A percentile compares a stretch with the other conserved stretches of the same genome.
phyloP scores from a whole-genome alignment of 1,140 invertebrate species.

The Mylabris phalerata region DNA sequence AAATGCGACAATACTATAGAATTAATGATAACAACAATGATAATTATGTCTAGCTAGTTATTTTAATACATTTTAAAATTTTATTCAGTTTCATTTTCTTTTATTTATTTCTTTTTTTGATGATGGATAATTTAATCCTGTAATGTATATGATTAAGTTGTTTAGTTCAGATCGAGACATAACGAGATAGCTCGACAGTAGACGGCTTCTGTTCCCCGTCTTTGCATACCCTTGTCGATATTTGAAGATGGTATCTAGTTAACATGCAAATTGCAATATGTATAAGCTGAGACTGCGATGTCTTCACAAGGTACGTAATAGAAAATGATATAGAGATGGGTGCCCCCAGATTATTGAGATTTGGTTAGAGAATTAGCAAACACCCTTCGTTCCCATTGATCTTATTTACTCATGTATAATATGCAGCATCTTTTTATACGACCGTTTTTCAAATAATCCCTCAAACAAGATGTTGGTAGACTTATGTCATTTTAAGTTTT shows the following conservation, averaged over 20 bases:
- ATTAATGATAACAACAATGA: slow-evolving; percentile 7
- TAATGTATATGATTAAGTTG: slow-evolving; percentile 34
- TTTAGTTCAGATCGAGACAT: slow-evolving; percentile 21
- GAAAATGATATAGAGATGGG: slow-evolving; percentile 24
- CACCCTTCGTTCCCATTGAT: background rate
- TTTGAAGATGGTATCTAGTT: slow-evolving; percentile 39
- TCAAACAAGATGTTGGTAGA: no score
- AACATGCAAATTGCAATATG: slow-evolving; percentile 40
- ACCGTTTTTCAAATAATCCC: no score
- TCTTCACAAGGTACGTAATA: slow-evolving; percentile 22
- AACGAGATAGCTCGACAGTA: slow-evolving; percentile 14
- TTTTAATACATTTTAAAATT: no score
- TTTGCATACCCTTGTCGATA: slow-evolving; percentile 33
- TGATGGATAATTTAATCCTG: background rate
- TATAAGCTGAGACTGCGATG: slow-evolving; percentile 19
- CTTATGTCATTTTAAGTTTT: no score
- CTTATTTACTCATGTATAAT: no score
- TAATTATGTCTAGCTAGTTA: background rate
- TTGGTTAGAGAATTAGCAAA: slow-evolving; percentile 13
- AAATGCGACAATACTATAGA: background rate
- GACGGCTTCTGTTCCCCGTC: slow-evolving; percentile 1
- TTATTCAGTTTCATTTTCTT: no score
- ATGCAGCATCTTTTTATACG: no score
- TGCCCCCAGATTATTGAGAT: slow-evolving; percentile 17
- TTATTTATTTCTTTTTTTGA: no score